phyloP scores from a whole-genome alignment of 2,888 invertebrate genomes.

The Eurytoma adleriae region DNA sequence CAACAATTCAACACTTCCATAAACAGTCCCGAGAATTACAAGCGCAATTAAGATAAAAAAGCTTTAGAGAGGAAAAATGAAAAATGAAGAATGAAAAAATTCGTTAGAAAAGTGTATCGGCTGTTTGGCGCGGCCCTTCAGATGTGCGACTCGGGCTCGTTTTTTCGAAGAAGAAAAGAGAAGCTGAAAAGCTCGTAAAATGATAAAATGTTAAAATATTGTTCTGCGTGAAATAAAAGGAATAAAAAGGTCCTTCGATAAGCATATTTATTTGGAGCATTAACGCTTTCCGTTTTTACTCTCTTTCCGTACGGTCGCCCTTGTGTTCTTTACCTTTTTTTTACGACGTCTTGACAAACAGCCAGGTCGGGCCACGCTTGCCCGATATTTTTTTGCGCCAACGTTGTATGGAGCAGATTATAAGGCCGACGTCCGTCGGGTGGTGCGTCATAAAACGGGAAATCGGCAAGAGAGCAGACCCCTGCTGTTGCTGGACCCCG shows the following conservation, averaged over 20 bases:
- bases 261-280: constrained; percentile 51
- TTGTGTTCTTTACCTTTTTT: constrained; percentile 12
- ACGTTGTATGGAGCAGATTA: constrained; percentile 8
- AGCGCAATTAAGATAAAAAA: constrained; percentile 42
- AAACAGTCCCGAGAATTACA: constrained; percentile 3
- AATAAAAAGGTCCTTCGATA: constrained; percentile 41
- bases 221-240: background rate
- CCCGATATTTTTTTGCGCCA: constrained; percentile 20
- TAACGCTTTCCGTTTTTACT: constrained; percentile 22
- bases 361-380: background rate
- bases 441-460: constrained; percentile 39
- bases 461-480: constrained; percentile 15
- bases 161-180: background rate
- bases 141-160: background rate
- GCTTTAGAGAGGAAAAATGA: background rate
- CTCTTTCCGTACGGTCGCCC: constrained; percentile 5
- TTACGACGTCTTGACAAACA: constrained; percentile 39
- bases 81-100: background rate
- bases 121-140: constrained; percentile 28
- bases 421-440: background rate
- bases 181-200: constrained; percentile 25
- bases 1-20: background rate
- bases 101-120: background rate
- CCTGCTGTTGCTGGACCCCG: constrained; percentile 28
- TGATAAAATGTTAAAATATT: background rate